Conservation (phyloP, 2,888 invertebrate species). For the Serrognathus titanus region DNA sequence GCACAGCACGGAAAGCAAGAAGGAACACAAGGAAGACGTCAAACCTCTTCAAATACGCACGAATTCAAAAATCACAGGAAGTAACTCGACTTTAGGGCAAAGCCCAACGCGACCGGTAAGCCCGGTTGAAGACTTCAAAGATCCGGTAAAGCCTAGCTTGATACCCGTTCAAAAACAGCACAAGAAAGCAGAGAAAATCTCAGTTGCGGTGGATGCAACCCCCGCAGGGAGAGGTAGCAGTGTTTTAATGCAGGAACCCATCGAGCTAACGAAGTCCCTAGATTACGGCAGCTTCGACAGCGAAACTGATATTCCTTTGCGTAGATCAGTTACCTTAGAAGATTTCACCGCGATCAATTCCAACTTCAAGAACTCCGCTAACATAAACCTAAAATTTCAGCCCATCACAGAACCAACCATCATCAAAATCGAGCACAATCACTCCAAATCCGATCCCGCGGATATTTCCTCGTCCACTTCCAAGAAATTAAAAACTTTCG, state of each 20-base stretch:
- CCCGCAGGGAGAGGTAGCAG: slow-evolving; percentile 70
- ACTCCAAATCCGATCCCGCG: slow-evolving; percentile 68
- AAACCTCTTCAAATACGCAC: slow-evolving; percentile 12
- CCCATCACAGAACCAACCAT: slow-evolving; percentile 35
- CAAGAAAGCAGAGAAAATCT: slow-evolving; percentile 63
- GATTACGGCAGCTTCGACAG: slow-evolving; percentile 40
- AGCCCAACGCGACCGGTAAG: slow-evolving; percentile 45
- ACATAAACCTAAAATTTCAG: slow-evolving; percentile 39
- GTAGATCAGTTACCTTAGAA: slow-evolving; percentile 51
- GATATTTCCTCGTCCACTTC: slow-evolving; percentile 36
- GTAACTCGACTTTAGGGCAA: slow-evolving; percentile 39
- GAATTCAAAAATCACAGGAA: slow-evolving; percentile 28
- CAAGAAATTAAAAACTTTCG: slow-evolving; percentile 46
- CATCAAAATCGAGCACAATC: slow-evolving; percentile 59
- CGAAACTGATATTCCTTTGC: slow-evolving; percentile 33
- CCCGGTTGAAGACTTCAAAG: slow-evolving; percentile 30
- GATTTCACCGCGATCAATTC: slow-evolving; percentile 39
- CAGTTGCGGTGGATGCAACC: slow-evolving; percentile 76
- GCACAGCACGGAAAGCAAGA: slow-evolving; percentile 1
- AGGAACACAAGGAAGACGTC: not conserved
- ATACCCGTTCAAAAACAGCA: slow-evolving; percentile 11
- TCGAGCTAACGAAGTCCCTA: slow-evolving; percentile 67
- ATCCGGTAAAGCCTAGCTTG: slow-evolving; percentile 7
- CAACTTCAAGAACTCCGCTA: slow-evolving; percentile 36
- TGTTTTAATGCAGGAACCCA: slow-evolving; percentile 71